Base-by-base conservation (phyloP, 1,140 invertebrate species). In the Diorhabda sublineata region DNA sequence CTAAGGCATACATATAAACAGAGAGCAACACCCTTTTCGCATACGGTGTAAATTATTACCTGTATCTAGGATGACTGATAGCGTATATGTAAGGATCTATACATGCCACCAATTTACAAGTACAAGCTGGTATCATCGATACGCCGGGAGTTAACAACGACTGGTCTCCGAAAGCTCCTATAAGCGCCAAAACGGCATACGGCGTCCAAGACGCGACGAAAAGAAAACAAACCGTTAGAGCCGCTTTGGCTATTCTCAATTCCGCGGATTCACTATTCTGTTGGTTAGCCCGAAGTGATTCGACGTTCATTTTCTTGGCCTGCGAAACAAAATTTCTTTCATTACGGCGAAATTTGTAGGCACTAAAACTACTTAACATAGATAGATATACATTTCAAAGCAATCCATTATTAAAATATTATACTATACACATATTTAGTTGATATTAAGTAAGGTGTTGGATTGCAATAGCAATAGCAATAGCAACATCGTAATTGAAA, bases 251-350 rank as follows among this genome's bases (percentile, higher is more conserved):
- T 71, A 95, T 94, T 61, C 91, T 84, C 61, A 94, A 88, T 81
- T 95, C 92, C 1, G 91, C 91, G 2, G 91, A 91, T 76, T 91
- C 87, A 66, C 86, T 87, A n/a, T 87, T 81, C 57, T 87, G 84
- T 61, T 89, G 86, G 73, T 93, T 93, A 47, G 89, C 90, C 71
- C 93, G 81, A 43, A 96, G 79, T 52, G 92, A 94, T 66, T 94
- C 92, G 0, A 95, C 92, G 75, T 96, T 95, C 94, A 95, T 96
- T 81, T 95, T 95, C 79, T 94, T 95, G 0, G 93, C 93, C 85
- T 91, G 83, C 5, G 74, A 75, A 47, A 64, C 7, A 11, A 26
- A 26, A 26, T 26, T 26, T 26, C 1, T 26, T 26, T 26, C 26
- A 26, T 26, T 26, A 26, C 26, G 26, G 26, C 1, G 26, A 26